phyloP scores from a whole-genome alignment of 2,797 vertebrate species.

The Echiichthys vipera region DNA sequence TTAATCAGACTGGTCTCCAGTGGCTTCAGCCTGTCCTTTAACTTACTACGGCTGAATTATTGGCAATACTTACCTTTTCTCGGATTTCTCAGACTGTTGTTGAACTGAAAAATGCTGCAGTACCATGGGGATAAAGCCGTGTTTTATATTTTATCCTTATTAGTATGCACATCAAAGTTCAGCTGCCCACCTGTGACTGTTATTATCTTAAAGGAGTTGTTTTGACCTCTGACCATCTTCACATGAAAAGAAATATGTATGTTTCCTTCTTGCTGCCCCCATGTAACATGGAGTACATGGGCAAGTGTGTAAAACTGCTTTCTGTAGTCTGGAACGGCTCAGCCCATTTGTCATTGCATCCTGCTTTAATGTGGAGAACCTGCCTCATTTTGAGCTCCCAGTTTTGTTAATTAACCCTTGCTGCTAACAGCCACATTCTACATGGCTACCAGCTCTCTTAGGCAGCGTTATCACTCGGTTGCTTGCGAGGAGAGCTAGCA shows the following conservation, averaged over 20 bases:
- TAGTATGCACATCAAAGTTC: background rate
- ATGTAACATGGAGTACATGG: slow-evolving; percentile 50
- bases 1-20: slow-evolving; percentile 45
- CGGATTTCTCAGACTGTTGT: slow-evolving; percentile 8
- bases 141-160: background rate
- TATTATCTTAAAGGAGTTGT: background rate
- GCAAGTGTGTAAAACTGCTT: slow-evolving; percentile 43
- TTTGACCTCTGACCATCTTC: slow-evolving; percentile 2
- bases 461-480: slow-evolving; percentile 46
- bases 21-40: slow-evolving; percentile 47
- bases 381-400: slow-evolving; percentile 49
- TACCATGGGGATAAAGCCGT: background rate
- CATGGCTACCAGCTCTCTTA: slow-evolving; percentile 26
- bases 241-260: too few species aligned
- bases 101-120: slow-evolving; percentile 21
- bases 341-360: slow-evolving; percentile 74
- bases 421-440: slow-evolving; percentile 60
- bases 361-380: slow-evolving; percentile 64
- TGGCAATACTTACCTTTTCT: background rate
- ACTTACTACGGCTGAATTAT: slow-evolving; percentile 25
- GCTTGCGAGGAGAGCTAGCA: slow-evolving; percentile 41
- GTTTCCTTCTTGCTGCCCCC: slow-evolving; percentile 16
- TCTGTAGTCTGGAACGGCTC: slow-evolving; percentile 29
- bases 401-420: slow-evolving; percentile 79
- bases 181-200: background rate